A percentile compares a stretch with the other conserved stretches of the same genome.
Evolutionary conservation across 2,797 vertebrate genomes (phyloP).

Genomic region (Graptemys geographica): DNA sequence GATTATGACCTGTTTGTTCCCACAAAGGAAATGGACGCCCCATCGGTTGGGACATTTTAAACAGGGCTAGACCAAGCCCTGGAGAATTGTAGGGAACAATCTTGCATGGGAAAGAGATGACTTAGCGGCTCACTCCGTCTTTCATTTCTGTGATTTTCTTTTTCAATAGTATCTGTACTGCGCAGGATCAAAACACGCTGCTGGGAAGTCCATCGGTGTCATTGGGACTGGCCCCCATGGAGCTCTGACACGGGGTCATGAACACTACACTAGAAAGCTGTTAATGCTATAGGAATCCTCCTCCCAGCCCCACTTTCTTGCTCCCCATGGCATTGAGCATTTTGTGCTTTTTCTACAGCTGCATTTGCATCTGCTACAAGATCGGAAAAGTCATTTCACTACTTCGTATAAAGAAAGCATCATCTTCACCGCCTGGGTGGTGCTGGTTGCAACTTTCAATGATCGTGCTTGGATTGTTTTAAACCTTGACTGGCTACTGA

Average conservation of each 20-base stretch:
- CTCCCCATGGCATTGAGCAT: neutral
- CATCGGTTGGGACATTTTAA: neutral
- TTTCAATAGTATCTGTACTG: neutral
- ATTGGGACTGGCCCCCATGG: accelerated
- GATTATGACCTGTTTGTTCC: neutral
- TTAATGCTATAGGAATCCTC: neutral
- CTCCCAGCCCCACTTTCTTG: neutral
- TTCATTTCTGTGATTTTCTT: neutral
- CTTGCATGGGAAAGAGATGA: neutral
- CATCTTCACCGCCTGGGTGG: neutral
- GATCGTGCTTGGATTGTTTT: neutral
- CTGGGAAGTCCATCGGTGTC: neutral
- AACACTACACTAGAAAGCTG: neutral
- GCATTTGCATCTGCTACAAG: neutral
- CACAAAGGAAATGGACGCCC: neutral
- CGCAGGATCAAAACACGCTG: neutral
- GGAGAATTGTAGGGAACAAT: neutral
- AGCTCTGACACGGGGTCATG: neutral
- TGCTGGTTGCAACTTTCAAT: neutral
- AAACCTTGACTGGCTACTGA: neutral
- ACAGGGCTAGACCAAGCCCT: neutral
- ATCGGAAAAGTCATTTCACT: neutral
- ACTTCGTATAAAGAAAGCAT: neutral
- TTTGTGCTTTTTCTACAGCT: neutral
- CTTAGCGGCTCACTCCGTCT: neutral